phyloP scores from a whole-genome alignment of 2,113 vertebrate species.

The Nycticryphes semicollaris region DNA sequence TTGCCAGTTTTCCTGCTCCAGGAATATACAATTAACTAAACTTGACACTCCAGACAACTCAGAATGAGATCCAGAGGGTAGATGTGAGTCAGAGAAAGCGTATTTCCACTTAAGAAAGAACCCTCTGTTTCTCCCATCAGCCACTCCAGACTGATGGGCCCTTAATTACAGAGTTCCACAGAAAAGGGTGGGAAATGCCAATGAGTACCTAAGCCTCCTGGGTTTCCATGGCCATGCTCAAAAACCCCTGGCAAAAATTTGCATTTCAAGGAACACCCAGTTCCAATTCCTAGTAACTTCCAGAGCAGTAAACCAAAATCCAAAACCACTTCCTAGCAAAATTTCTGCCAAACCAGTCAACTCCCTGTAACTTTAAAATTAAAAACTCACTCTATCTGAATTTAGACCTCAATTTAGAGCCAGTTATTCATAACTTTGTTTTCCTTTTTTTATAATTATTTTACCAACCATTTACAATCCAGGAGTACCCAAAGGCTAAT shows the following conservation, averaged over 20 bases:
- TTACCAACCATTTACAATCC: not conserved
- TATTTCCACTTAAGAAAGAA: constrained; percentile 55
- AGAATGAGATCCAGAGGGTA: constrained; percentile 49
- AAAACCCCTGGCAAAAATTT: constrained; percentile 60
- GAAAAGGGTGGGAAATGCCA: constrained; percentile 51
- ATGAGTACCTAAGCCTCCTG: constrained; percentile 28
- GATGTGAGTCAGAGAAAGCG: constrained; percentile 46
- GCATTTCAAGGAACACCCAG: constrained; percentile 56
- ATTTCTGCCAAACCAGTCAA: constrained; percentile 39
- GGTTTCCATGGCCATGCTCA: constrained; percentile 49
- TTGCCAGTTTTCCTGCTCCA: not conserved
- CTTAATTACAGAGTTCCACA: constrained; percentile 67
- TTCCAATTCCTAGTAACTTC: not conserved
- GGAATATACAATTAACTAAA: constrained; percentile 57
- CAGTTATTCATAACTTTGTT: not conserved
- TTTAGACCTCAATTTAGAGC: not conserved
- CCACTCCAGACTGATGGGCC: constrained; percentile 32
- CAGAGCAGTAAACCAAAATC: constrained; percentile 34
- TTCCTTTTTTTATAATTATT: not conserved
- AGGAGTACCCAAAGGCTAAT: not conserved
- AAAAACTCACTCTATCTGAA: not conserved
- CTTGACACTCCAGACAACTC: constrained; percentile 51
- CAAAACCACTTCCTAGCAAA: constrained; percentile 60
- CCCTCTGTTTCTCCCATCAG: constrained; percentile 53
- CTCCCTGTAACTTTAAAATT: not conserved